A percentile compares a stretch with the other conserved stretches of the same genome.
These are phyloP conservation scores for Phacellophora camtschatica DNA, from an alignment of 30 jellyfish, hydroid and myxozoan genomes.

Conservation along the genomic window DNA sequence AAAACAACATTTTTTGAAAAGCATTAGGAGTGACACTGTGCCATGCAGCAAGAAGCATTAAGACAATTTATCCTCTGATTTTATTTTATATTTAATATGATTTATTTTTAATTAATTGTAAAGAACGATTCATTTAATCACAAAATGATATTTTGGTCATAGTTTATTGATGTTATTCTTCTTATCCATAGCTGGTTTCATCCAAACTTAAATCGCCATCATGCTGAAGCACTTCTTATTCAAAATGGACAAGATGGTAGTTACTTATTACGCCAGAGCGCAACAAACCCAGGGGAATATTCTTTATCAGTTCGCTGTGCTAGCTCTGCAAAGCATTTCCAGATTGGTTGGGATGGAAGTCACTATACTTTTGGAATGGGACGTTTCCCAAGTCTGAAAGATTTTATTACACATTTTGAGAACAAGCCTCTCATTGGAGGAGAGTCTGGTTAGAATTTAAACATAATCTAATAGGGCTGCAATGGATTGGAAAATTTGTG, in stretches of 20 bases:
- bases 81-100: too few species aligned
- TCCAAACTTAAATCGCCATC: constrained; percentile 94
- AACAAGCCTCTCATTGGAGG: constrained; percentile 93
- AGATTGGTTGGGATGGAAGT: constrained; percentile 94
- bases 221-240: constrained; percentile 93
- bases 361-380: constrained; percentile 97
- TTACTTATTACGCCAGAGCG: constrained; percentile 81
- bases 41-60: too few species aligned
- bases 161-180: neutral
- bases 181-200: constrained; percentile 86
- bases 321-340: constrained; percentile 90
- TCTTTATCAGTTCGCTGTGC: constrained; percentile 92
- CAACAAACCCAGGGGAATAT: constrained; percentile 87
- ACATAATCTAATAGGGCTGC: too few species aligned
- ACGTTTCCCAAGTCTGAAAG: constrained; percentile 70
- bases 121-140: neutral
- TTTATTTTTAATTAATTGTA: neutral
- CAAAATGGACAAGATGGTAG: constrained; percentile 98
- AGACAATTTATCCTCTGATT: neutral
- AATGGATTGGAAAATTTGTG: too few species aligned
- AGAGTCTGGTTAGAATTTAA: constrained; percentile 97
- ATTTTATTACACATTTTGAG: constrained; percentile 83
- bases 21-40: too few species aligned
- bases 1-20: too few species aligned
- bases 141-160: neutral